Evolutionary conservation across 2,888 invertebrate species (phyloP).

Genomic region (Gymnoscelis rufifasciata): DNA sequence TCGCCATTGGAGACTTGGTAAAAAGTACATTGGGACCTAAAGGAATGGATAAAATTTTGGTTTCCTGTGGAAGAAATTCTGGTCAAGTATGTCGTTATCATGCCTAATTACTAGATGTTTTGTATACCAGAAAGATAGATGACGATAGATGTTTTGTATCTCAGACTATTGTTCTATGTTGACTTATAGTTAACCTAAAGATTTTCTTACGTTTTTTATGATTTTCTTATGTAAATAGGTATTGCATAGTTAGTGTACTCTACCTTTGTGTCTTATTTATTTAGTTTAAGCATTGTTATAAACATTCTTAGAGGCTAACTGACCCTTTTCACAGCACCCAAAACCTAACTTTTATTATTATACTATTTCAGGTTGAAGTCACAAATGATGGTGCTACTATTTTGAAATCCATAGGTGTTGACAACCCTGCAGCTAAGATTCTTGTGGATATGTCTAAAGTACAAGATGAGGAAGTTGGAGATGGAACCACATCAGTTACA

Average conservation of each 20-base stretch:
- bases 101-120: not conserved
- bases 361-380: conserved; percentile 87
- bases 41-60: conserved; percentile 97
- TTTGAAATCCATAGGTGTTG: conserved; percentile 95
- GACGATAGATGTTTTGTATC: not conserved
- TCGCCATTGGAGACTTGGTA: conserved; percentile 98
- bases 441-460: conserved; percentile 99
- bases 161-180: no score
- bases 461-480: conserved; percentile 99
- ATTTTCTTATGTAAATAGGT: no score
- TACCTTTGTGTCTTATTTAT: no score
- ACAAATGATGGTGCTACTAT: conserved; percentile 99
- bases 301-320: no score
- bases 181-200: no score
- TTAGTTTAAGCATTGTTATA: no score
- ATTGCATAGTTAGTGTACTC: no score
- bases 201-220: no score
- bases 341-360: no score
- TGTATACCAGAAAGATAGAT: not conserved
- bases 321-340: no score
- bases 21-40: conserved; percentile 99
- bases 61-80: conserved; percentile 87
- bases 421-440: conserved; percentile 99
- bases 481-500: conserved; percentile 99
- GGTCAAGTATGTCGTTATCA: conserved; percentile 72